These are phyloP conservation scores for Geodia barretti DNA, from an alignment of 37 sponge, comb jelly and placozoan genomes.

Conservation along the genomic window DNA sequence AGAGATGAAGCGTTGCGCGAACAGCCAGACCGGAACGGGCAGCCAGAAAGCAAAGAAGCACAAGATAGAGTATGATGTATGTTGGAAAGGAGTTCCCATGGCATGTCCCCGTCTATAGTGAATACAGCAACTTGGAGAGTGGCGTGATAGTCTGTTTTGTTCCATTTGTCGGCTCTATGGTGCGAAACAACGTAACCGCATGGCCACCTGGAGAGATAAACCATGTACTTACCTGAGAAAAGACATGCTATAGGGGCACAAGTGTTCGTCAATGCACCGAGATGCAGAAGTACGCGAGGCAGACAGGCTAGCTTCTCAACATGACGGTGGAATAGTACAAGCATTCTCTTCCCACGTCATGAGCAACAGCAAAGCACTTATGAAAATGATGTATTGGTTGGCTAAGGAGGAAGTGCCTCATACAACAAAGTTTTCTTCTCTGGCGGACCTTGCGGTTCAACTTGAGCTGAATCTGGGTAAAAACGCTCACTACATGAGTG, in stretches of 20 bases:
- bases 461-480: conserved; percentile 21
- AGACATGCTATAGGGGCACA: conserved; percentile 35
- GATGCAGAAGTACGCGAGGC: conserved; percentile 7
- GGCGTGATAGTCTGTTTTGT: conserved; percentile 8
- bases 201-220: conserved; percentile 18
- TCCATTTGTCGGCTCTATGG: conserved; percentile 2
- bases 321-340: conserved; percentile 19
- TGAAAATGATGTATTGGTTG: conserved; percentile 53
- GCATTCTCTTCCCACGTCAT: conserved; percentile 32
- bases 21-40: neutral
- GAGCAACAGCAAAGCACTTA: too few species aligned
- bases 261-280: conserved; percentile 33
- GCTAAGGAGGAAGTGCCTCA: conserved; percentile 49
- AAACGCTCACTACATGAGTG: conserved; percentile 27
- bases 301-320: conserved; percentile 16
- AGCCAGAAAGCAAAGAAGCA: neutral
- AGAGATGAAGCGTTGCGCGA: neutral
- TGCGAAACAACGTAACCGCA: conserved; percentile 7
- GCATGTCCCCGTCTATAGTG: conserved; percentile 24
- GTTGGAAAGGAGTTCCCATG: conserved; percentile 18
- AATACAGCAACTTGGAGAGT: neutral
- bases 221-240: conserved; percentile 25
- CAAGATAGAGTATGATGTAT: neutral
- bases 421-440: conserved; percentile 37
- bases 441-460: conserved; percentile 17